A percentile compares a stretch with the other conserved stretches of the same genome.
phyloP scores from a whole-genome alignment of 2,113 vertebrate species.

The Hydrolagus affinis region DNA sequence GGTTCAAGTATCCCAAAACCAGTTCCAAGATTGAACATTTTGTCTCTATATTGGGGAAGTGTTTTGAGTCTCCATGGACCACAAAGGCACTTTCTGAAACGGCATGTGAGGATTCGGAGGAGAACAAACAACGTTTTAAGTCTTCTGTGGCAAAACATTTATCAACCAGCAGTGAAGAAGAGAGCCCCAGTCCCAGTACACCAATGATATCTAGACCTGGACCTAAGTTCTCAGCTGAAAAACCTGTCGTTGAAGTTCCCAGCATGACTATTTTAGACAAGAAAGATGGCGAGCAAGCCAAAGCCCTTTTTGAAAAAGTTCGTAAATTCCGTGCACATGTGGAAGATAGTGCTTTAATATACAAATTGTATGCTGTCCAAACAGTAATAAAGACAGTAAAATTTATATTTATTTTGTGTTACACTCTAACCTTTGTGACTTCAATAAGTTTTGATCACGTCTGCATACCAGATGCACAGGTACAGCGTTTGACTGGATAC shows the following conservation, averaged over 20 bases:
- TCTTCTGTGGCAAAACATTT: constrained; percentile 82
- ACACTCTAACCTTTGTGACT: constrained; percentile 87
- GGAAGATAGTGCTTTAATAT: constrained; percentile 94
- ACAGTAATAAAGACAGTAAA: constrained; percentile 93
- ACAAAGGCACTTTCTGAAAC: constrained; percentile 95
- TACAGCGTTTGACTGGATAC: constrained; percentile 90
- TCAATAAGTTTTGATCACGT: constrained; percentile 83
- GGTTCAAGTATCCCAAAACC: constrained; percentile 98
- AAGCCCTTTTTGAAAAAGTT: constrained; percentile 95
- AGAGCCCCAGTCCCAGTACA: constrained; percentile 81
- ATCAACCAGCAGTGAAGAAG: constrained; percentile 90
- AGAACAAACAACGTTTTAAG: constrained; percentile 88
- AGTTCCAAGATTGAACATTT: constrained; percentile 98
- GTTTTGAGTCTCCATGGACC: constrained; percentile 97
- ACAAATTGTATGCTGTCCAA: constrained; percentile 88
- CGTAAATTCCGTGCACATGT: constrained; percentile 89
- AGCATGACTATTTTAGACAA: constrained; percentile 95
- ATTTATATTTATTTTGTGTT: constrained; percentile 91
- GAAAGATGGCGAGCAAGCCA: constrained; percentile 95
- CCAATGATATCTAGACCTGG: constrained; percentile 81
- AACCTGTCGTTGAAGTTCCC: constrained; percentile 82
- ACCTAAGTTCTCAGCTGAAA: constrained; percentile 86
- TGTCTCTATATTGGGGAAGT: constrained; percentile 92
- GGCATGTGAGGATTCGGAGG: constrained; percentile 89
- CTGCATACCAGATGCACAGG: constrained; percentile 79